Base-by-base conservation (phyloP, 2,797 vertebrate species). In the Enteromius trimaculatus region DNA sequence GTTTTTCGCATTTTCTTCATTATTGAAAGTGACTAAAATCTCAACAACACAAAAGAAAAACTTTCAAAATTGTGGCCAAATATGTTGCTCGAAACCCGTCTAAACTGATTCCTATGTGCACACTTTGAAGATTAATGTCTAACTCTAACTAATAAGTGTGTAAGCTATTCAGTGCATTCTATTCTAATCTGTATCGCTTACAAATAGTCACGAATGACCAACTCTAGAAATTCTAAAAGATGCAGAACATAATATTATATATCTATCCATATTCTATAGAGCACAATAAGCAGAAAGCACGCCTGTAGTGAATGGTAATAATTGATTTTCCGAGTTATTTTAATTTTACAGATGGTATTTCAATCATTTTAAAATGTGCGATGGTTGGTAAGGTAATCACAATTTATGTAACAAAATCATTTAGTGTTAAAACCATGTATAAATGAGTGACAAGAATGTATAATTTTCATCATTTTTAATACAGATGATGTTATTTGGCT, bases 321-420 rank as follows among this genome's bases (percentile, higher is more conserved):
- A 72, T 21, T 72, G 14, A 49, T 26, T 69, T 69, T 23, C 37
- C 37, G 39, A 69, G 66, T 69, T 51, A 51, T 19, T 51, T 69
- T 42, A 42, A 69, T 44, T 70, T 44, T 47, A 70, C n/a, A 70
- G n/a, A 14, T 14, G 44, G 68, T 17, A 26, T 47, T 51, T 51
- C 2, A 21, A n/a, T 74, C 0, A 31, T 53, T 21, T 74, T 53
- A 44, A 74, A 72, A 72, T 26, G 9, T 19, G 42, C 17, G 3
- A 71, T 71, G 26, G 17, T 34, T 3, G 1, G 19, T 53, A 31
- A 51, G 47, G 11, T n/a, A 53, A 74, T 55, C 19, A 37, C 2
- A 19, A 51, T 7, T 51, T 6, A 51, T 49, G 8, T 1, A 49
- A 72, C 14, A 42, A 37, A 37, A 58, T 13, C 37, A 13, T 31